A percentile compares a stretch with the other conserved stretches of the same genome.
Evolutionary conservation across 2,113 vertebrate species (phyloP).

Genomic region (Struthidea cinerea): DNA sequence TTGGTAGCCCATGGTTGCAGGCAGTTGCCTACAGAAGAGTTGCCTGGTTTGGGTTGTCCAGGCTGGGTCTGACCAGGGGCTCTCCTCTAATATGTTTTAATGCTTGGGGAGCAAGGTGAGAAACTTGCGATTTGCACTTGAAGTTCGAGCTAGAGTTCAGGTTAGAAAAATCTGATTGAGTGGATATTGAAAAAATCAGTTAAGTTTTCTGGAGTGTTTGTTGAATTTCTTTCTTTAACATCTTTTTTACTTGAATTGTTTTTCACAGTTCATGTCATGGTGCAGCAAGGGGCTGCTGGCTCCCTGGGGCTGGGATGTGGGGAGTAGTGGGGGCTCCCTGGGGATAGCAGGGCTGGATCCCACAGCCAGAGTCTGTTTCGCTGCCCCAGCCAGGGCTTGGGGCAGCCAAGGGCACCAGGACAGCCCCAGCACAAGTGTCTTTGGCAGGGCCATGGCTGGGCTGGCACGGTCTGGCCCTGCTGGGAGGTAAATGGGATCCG

Average conservation of each 20-base stretch:
- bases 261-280: fast-evolving
- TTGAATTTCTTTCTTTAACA: neutral
- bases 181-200: neutral
- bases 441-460: fast-evolving
- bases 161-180: neutral
- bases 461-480: neutral
- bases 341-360: neutral
- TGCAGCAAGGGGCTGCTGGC: neutral
- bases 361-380: neutral
- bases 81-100: neutral
- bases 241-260: neutral
- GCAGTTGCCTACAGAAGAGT: neutral
- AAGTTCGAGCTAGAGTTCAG: neutral
- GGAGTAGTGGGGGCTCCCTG: neutral
- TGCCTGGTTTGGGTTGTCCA: neutral
- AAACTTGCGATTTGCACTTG: neutral
- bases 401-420: neutral
- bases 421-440: neutral
- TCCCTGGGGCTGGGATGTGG: neutral
- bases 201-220: neutral
- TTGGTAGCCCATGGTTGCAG: fast-evolving
- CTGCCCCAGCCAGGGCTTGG: fast-evolving
- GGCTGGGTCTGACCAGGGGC: neutral
- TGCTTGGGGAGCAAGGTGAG: neutral
- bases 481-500: neutral